These are phyloP conservation scores for Apeltes quadracus DNA, from an alignment of 2,113 vertebrate genomes.

Conservation along the genomic window DNA sequence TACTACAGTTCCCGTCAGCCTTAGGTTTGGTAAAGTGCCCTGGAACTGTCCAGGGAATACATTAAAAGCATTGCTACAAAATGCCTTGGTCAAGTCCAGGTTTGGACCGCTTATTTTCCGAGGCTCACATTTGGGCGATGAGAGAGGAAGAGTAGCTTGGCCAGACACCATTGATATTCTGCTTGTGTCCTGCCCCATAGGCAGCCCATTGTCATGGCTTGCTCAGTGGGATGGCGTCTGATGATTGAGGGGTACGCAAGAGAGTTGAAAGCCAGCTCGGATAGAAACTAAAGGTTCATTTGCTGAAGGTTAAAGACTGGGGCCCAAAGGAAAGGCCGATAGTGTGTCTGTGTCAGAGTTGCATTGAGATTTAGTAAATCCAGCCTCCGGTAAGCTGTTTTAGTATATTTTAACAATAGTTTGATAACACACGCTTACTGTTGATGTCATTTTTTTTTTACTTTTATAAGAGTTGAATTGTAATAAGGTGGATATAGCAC, in stretches of 20 bases:
- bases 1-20: constrained; percentile 28
- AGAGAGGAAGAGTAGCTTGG: constrained; percentile 63
- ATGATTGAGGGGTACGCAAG: constrained; percentile 66
- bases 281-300: constrained; percentile 56
- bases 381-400: no score
- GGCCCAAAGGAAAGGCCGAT: constrained; percentile 4
- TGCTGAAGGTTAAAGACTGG: constrained; percentile 48
- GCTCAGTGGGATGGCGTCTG: constrained; percentile 64
- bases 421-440: neutral
- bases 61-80: constrained; percentile 50
- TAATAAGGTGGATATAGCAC: neutral
- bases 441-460: neutral
- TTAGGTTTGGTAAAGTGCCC: constrained; percentile 33
- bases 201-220: constrained; percentile 71
- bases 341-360: neutral
- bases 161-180: constrained; percentile 75
- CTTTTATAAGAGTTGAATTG: neutral
- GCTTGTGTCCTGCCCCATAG: constrained; percentile 68
- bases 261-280: constrained; percentile 48
- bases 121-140: constrained; percentile 69
- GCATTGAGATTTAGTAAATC: neutral
- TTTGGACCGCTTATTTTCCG: constrained; percentile 47
- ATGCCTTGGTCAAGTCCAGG: constrained; percentile 55
- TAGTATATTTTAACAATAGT: constrained; percentile 1
- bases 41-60: constrained; percentile 52